These are phyloP conservation scores for Meloidogyne hapla DNA, from an alignment of 1,140 invertebrate species.

Conservation along the genomic window DNA sequence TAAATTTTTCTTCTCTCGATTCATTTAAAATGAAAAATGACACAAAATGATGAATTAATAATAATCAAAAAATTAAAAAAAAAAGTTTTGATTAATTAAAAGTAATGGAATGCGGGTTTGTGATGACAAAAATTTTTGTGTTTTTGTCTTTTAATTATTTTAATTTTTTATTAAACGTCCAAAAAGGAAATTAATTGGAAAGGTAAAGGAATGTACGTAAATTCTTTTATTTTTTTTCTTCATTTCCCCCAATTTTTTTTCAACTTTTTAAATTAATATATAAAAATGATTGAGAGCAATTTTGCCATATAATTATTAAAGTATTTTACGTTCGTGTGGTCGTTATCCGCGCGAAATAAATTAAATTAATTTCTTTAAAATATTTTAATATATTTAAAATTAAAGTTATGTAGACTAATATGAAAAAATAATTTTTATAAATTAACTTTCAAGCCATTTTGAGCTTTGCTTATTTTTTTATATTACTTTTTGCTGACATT, in stretches of 20 bases:
- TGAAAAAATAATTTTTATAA: too few species aligned
- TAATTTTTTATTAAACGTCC: neutral
- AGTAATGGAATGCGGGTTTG: neutral
- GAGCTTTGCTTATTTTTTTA: too few species aligned
- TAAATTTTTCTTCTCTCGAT: neutral
- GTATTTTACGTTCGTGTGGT: too few species aligned
- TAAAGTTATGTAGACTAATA: too few species aligned
- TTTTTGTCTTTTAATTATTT: neutral
- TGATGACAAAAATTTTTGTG: conserved; percentile 2
- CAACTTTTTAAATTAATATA: neutral
- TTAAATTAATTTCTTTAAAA: too few species aligned
- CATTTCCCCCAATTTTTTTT: neutral
- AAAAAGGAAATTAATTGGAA: neutral
- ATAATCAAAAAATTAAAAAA: neutral
- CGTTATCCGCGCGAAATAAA: too few species aligned
- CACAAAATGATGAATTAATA: neutral
- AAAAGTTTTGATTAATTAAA: neutral
- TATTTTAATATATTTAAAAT: too few species aligned
- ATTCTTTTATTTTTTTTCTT: neutral
- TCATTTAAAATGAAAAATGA: neutral
- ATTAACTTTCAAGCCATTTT: too few species aligned
- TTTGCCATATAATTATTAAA: neutral
- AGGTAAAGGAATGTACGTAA: neutral
- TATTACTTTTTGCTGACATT: too few species aligned
- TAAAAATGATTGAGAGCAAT: neutral